Evolutionary conservation across 2,797 vertebrate species (phyloP), one percentile per base, ranked within the genome.

Genomic region (Esox masquinongy): DNA sequence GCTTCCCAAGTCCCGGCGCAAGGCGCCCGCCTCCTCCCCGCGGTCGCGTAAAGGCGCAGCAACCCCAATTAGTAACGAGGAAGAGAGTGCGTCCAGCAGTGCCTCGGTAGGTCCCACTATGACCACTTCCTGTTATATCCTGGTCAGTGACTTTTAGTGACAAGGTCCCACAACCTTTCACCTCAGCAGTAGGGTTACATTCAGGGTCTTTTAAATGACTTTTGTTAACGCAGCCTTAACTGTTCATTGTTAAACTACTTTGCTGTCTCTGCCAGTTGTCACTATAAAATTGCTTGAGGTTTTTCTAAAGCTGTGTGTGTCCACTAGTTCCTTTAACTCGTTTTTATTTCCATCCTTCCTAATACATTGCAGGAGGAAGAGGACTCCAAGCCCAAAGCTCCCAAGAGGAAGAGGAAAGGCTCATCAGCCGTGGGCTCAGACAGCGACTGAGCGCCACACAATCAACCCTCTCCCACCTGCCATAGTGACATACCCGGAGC

Each of bases 391-490:
- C 97, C 97, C 56, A 99, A 98, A 89, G 95, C 96, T 1, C 92
- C 95, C 6, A 99, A 99, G 82, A 91, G 97, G 88, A 99, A 98
- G 90, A 91, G 97, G 88, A 99, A 97, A 89, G 95, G 96, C 7
- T 98, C 96, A 0, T 96, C 96, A 0, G 96, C 97, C 0, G 96
- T 98, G 29, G 97, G 96, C 73, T 98, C 97, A 0, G 97, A 98
- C 93, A 99, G 97, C 80, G 97, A 99, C 94, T 94, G 90, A 94
- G 70, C 66, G 24, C 63, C 77, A 51, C 74, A 73, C 51, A 74
- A 73, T 85, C 87, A 78, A 82, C 86, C 80, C 70, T 51, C 81
- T 16, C 64, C 78, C 75, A 79, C 83, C 81, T 80, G 80, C 77
- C 74, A 79, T 79, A 71, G 80, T 82, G 83, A 85, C 61, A 43